These are phyloP conservation scores for Pseudopipra pipra DNA, from an alignment of 2,113 vertebrate genomes.

Conservation along the genomic window DNA sequence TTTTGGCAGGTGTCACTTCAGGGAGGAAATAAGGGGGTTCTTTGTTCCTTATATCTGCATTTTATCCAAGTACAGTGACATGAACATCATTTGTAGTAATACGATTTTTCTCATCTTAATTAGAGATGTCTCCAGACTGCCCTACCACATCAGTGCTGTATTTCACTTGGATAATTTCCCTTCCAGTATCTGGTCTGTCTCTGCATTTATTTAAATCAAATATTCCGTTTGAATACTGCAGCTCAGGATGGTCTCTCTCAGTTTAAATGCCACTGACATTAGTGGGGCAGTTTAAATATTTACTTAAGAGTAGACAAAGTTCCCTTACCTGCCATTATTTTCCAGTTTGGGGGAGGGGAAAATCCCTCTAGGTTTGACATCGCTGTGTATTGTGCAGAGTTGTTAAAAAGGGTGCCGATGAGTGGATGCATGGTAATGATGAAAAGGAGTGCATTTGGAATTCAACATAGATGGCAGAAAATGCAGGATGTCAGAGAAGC, in stretches of 20 bases:
- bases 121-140: not conserved
- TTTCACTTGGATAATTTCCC: slow-evolving; percentile 24
- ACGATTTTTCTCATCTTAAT: slow-evolving; percentile 16
- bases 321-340: slow-evolving; percentile 61
- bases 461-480: slow-evolving; percentile 70
- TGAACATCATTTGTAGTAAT: not conserved
- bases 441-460: slow-evolving; percentile 73
- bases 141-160: not conserved
- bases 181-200: not conserved
- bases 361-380: slow-evolving; percentile 60
- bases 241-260: not conserved
- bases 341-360: slow-evolving; percentile 28
- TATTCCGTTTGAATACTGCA: not conserved
- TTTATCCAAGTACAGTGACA: not conserved
- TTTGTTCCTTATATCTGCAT: not conserved
- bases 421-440: slow-evolving; percentile 71
- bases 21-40: not conserved
- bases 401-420: slow-evolving; percentile 65
- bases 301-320: slow-evolving; percentile 64
- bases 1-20: not conserved
- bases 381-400: slow-evolving; percentile 53
- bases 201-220: slow-evolving; percentile 21
- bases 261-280: slow-evolving; percentile 44
- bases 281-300: slow-evolving; percentile 65
- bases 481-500: slow-evolving; percentile 75